Base-by-base conservation (phyloP, 2,888 invertebrate genomes). In the Mylabris sibirica region DNA sequence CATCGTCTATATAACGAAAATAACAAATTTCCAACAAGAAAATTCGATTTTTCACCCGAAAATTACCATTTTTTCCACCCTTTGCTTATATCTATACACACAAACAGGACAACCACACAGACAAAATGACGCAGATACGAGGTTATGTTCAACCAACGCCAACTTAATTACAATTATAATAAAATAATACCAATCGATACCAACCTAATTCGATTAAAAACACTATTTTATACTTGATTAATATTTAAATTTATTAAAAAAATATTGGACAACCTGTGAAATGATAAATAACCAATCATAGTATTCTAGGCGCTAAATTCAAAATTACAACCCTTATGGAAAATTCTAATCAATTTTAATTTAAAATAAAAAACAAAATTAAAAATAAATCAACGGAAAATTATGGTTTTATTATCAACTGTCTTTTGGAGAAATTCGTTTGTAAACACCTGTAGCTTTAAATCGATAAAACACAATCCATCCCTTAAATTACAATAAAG, bases 391-490 rank as follows among this genome's bases (percentile, higher is more conserved):
- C n/a, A n/a, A n/a, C n/a, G n/a, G n/a, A n/a, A n/a, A n/a, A n/a
- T n/a, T n/a, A n/a, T n/a, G n/a, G 26, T 30, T 30, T 30, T 30
- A 30, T 26, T 26, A 5, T 26, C 26, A 6, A 11, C 12, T 41
- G 4, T 12, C n/a, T 41, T 41, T 12, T n/a, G 41, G 41, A 41
- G 9, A 20, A 49, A 20, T 9, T 1, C 20, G 9, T 20, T 11
- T 9, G 6, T 9, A 49, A 62, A 65, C 59, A 68, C 68, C 67
- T 67, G 64, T 64, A 49, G 67, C 63, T 59, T n/a, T 11, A 20
- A 38, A 17, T 44, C 49, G 49, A 49, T 49, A n/a, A n/a, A n/a
- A n/a, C n/a, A n/a, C n/a, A n/a, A n/a, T 30, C 3, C 30, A 30
- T 8, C 30, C 30, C 30, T 8, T n/a, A n/a, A 8, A 30, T 30